Conservation (phyloP, 2,113 vertebrate genomes). For the Pterocles orientalis region DNA sequence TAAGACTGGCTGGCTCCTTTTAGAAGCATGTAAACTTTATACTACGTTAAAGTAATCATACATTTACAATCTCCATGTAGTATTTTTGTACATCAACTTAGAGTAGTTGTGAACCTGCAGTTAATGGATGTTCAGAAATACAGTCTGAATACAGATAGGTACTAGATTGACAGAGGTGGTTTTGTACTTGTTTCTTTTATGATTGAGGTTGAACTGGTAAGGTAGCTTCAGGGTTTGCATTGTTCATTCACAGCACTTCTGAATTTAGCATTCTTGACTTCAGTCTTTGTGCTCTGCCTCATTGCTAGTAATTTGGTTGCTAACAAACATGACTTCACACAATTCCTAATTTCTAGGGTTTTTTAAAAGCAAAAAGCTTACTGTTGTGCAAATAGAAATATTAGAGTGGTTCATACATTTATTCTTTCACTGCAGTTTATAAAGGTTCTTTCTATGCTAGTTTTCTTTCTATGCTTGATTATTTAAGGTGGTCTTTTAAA, state of each 20-base stretch:
- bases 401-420: neutral
- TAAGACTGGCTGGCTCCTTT: neutral
- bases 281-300: neutral
- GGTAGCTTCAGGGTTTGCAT: neutral
- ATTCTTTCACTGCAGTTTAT: neutral
- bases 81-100: neutral
- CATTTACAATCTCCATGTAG: neutral
- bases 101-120: neutral
- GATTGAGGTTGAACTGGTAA: neutral
- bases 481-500: neutral
- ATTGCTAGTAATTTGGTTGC: neutral
- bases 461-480: neutral
- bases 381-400: neutral
- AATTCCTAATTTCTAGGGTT: neutral
- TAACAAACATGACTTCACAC: neutral
- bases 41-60: fast-evolving
- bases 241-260: neutral
- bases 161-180: neutral
- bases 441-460: neutral
- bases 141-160: neutral
- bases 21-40: neutral
- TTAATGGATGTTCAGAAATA: neutral
- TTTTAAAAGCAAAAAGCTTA: neutral
- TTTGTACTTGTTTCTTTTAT: neutral
- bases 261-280: neutral